These are phyloP conservation scores for Agrenia bidenticulata DNA, from an alignment of 2,888 invertebrate species.

Conservation along the genomic window DNA sequence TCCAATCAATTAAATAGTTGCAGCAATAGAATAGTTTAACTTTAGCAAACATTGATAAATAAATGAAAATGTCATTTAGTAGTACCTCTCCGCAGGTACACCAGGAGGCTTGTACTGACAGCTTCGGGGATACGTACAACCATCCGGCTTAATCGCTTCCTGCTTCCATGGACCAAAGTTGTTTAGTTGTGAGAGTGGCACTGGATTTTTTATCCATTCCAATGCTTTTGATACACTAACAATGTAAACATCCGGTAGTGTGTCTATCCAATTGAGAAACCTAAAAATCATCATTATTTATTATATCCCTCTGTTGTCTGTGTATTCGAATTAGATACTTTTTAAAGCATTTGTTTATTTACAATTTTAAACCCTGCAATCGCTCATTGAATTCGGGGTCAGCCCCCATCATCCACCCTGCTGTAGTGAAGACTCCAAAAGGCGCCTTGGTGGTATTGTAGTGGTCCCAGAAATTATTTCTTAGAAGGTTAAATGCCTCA, in stretches of 20 bases:
- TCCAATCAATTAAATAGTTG: neutral
- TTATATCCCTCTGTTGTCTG: constrained; percentile 59
- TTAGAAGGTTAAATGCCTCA: constrained; percentile 63
- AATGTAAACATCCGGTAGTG: constrained; percentile 63
- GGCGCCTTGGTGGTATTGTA: constrained; percentile 68
- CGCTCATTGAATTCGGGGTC: constrained; percentile 52
- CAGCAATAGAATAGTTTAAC: no score
- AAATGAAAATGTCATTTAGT: no score
- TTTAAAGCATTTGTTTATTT: no score
- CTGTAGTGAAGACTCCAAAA: constrained; percentile 68
- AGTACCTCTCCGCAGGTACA: constrained; percentile 23
- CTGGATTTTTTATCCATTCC: constrained; percentile 64
- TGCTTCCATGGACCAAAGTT: constrained; percentile 53
- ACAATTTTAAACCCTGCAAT: no score
- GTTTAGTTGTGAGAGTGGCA: constrained; percentile 57
- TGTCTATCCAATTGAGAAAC: constrained; percentile 61
- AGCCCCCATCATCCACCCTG: constrained; percentile 62
- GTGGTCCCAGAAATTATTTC: constrained; percentile 66
- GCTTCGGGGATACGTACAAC: constrained; percentile 11
- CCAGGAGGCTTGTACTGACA: constrained; percentile 34
- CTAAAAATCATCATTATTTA: constrained; percentile 59
- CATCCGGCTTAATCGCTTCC: neutral
- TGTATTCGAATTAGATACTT: no score
- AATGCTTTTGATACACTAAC: constrained; percentile 61
- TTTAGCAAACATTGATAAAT: no score